These are phyloP conservation scores for Nasonovia ribisnigri DNA, from an alignment of 2,888 invertebrate genomes.

Conservation along the genomic window DNA sequence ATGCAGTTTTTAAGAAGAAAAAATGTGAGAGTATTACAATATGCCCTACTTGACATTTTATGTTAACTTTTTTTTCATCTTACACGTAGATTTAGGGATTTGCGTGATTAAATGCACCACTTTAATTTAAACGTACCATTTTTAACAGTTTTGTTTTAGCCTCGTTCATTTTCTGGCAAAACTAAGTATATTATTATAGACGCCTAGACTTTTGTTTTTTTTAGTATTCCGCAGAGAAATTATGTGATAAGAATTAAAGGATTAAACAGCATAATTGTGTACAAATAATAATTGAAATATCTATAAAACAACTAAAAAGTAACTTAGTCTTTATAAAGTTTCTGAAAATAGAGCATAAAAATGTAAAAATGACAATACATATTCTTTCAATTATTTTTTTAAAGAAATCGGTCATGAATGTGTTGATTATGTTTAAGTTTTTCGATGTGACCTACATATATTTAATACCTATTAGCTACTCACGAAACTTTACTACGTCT, in stretches of 20 bases:
- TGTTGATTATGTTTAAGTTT: too few species aligned
- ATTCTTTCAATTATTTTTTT: not conserved
- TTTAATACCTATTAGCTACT: too few species aligned
- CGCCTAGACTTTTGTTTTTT: not conserved
- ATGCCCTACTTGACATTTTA: not conserved
- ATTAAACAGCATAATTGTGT: not conserved
- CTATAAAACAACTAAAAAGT: not conserved
- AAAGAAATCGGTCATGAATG: not conserved
- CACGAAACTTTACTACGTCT: too few species aligned
- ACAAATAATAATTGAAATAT: not conserved
- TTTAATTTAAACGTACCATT: not conserved
- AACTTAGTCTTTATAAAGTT: not conserved
- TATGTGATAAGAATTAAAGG: not conserved
- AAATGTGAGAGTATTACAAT: not conserved
- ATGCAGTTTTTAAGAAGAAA: not conserved
- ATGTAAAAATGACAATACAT: not conserved
- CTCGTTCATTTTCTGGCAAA: not conserved
- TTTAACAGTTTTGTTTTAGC: not conserved
- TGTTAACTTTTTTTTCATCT: not conserved
- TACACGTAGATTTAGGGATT: not conserved
- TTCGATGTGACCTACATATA: too few species aligned
- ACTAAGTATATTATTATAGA: not conserved
- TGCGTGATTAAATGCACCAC: constrained; percentile 1
- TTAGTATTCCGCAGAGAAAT: not conserved
- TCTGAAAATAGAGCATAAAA: not conserved